These are phyloP conservation scores for Eudasyphora cyanicolor DNA, from an alignment of 2,888 invertebrate genomes.

Conservation along the genomic window DNA sequence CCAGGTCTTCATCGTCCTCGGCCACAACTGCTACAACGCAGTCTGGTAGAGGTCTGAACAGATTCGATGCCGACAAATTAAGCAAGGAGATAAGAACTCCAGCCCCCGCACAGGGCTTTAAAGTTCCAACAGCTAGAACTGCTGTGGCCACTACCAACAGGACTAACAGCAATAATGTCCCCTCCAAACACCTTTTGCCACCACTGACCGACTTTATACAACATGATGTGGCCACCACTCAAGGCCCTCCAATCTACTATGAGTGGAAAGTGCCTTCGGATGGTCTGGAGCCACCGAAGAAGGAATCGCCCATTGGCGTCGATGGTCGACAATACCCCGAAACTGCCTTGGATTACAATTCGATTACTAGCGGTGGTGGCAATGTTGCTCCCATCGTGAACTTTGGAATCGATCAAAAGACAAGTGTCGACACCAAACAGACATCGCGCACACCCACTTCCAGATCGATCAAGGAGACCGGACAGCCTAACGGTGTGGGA, in stretches of 20 bases:
- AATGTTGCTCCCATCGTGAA: conserved; percentile 68
- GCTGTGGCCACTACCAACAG: conserved; percentile 7
- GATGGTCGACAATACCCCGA: conserved; percentile 79
- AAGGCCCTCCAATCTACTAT: conserved; percentile 84
- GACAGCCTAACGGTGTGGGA: conserved; percentile 57
- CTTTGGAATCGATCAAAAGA: conserved; percentile 61
- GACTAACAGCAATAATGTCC: conserved; percentile 58
- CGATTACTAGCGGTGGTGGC: conserved; percentile 69
- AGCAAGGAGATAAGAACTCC: conserved; percentile 71
- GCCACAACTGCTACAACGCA: conserved; percentile 67
- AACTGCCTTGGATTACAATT: conserved; percentile 69
- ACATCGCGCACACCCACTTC: conserved; percentile 70
- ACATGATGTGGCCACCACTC: conserved; percentile 81
- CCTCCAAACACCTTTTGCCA: conserved; percentile 80
- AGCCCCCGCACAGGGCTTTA: conserved; percentile 74
- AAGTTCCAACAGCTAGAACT: conserved; percentile 67
- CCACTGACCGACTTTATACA: conserved; percentile 81
- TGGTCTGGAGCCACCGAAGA: conserved; percentile 82
- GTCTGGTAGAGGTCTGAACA: conserved; percentile 52
- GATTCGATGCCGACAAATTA: conserved; percentile 46
- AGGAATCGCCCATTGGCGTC: conserved; percentile 77
- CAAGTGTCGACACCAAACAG: conserved; percentile 23
- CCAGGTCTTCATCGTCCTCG: conserved; percentile 55
- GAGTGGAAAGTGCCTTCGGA: conserved; percentile 85
- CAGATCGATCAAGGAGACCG: conserved; percentile 74